Conservation (phyloP, 1,140 invertebrate genomes). For the Drosophila mauritiana region DNA sequence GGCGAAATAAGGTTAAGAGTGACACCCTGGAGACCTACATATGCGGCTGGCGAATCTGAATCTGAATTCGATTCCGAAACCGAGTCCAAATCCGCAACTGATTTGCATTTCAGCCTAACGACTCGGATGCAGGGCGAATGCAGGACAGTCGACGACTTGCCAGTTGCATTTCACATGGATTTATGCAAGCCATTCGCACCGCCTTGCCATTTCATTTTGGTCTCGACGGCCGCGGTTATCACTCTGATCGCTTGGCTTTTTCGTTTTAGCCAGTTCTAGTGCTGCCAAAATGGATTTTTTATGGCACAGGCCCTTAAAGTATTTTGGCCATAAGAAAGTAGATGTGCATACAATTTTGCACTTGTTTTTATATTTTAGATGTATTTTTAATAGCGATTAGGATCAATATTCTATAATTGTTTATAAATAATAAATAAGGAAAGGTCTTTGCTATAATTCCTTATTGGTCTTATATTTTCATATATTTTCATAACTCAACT, state of each 20-base stretch:
- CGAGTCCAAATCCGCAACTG: conserved; percentile 35
- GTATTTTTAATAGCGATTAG: too few species aligned
- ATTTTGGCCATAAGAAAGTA: neutral
- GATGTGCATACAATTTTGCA: too few species aligned
- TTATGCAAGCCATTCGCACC: conserved; percentile 79
- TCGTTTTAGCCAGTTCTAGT: conserved; percentile 1
- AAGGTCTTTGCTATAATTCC: too few species aligned
- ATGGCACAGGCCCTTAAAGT: neutral
- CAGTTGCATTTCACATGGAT: conserved; percentile 75
- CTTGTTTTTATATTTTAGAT: too few species aligned
- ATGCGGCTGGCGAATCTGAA: conserved; percentile 31
- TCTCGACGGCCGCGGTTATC: conserved; percentile 19
- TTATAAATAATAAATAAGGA: too few species aligned
- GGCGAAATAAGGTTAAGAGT: conserved; percentile 76
- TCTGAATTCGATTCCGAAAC: conserved; percentile 23
- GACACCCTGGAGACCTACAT: conserved; percentile 79
- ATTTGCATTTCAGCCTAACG: conserved; percentile 73
- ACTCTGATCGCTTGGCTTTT: conserved; percentile 19
- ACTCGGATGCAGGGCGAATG: conserved; percentile 19
- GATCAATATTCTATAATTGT: too few species aligned
- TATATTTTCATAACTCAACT: neutral
- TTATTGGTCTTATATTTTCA: neutral
- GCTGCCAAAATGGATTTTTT: neutral
- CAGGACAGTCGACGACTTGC: conserved; percentile 25
- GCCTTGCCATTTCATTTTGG: conserved; percentile 69